Conservation (phyloP, 2,888 invertebrate genomes). For the Parnassius glacialis region DNA sequence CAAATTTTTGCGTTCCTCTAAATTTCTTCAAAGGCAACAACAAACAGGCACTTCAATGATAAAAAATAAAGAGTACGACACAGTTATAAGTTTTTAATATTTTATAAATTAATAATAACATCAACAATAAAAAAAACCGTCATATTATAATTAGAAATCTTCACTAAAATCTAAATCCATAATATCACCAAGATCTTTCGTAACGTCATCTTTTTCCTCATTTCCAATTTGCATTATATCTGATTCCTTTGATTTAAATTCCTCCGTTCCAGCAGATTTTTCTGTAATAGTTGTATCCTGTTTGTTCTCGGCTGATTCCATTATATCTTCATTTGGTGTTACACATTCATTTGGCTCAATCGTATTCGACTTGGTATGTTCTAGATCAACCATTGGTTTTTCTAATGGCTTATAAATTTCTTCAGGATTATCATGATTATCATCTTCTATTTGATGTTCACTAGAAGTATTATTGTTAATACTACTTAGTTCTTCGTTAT, state of each 20-base stretch:
- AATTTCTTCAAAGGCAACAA: too few relatives aligned
- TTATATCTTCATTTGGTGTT: neutral
- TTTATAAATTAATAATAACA: too few relatives aligned
- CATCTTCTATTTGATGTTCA: slow-evolving; percentile 2
- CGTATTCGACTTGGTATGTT: neutral
- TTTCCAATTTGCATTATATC: neutral
- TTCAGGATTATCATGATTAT: slow-evolving; percentile 19
- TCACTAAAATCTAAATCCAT: slow-evolving; percentile 71
- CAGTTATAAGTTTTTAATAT: too few relatives aligned
- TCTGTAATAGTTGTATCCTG: neutral
- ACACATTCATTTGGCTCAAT: neutral
- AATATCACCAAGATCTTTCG: slow-evolving; percentile 32
- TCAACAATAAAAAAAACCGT: too few relatives aligned
- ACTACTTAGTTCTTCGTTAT: neutral
- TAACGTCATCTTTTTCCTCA: neutral
- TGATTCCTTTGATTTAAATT: neutral
- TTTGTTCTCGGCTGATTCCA: neutral
- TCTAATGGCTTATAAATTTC: neutral
- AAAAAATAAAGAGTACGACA: too few relatives aligned
- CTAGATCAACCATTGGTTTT: neutral
- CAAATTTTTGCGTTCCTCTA: too few relatives aligned
- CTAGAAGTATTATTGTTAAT: neutral
- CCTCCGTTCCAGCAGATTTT: too few relatives aligned
- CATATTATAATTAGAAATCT: slow-evolving; percentile 46
- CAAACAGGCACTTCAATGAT: too few relatives aligned